Percentiles rank a stretch among this genome's conserved stretches.
Evolutionary conservation across 2,797 vertebrate genomes (phyloP).

Genomic region (Chelon labrosus): DNA sequence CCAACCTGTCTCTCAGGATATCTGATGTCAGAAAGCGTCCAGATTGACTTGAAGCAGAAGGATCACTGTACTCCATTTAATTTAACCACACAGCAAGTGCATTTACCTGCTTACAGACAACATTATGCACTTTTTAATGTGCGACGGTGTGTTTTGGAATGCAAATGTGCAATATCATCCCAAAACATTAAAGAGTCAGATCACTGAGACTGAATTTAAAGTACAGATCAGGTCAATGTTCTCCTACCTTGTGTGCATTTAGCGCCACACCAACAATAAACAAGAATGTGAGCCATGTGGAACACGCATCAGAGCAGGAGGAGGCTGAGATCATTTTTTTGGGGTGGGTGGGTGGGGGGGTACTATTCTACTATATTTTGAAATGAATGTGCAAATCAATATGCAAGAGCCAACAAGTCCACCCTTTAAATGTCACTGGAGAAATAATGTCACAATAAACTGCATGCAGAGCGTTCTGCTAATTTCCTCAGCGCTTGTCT

Average conservation of each 20-base stretch:
- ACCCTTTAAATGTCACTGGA: slow-evolving; percentile 49
- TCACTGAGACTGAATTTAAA: no score
- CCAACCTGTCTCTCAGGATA: slow-evolving; percentile 67
- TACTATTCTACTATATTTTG: slow-evolving; percentile 16
- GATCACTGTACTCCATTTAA: slow-evolving; percentile 5
- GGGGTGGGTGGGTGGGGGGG: not conserved
- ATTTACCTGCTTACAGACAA: slow-evolving; percentile 41
- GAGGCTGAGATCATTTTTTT: slow-evolving; percentile 2
- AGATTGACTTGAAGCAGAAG: slow-evolving; percentile 33
- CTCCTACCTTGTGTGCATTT: not conserved
- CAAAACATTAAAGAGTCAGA: no score
- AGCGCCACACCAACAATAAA: not conserved
- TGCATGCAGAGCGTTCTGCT: slow-evolving; percentile 60
- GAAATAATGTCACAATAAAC: slow-evolving; percentile 64
- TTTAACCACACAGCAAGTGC: slow-evolving; percentile 14
- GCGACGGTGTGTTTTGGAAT: slow-evolving; percentile 6
- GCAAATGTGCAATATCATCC: no score
- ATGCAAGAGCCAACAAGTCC: slow-evolving; percentile 47
- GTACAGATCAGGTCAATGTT: no score
- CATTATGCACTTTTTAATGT: not conserved
- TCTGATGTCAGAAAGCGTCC: slow-evolving; percentile 44
- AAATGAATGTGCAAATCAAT: slow-evolving; percentile 44
- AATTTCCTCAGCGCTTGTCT: slow-evolving; percentile 27
- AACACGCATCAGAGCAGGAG: slow-evolving; percentile 33
- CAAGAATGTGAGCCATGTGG: not conserved